A percentile compares a stretch with the other conserved stretches of the same genome.
These are phyloP conservation scores for Guaruba guarouba DNA, from an alignment of 2,113 vertebrate species.

Conservation along the genomic window DNA sequence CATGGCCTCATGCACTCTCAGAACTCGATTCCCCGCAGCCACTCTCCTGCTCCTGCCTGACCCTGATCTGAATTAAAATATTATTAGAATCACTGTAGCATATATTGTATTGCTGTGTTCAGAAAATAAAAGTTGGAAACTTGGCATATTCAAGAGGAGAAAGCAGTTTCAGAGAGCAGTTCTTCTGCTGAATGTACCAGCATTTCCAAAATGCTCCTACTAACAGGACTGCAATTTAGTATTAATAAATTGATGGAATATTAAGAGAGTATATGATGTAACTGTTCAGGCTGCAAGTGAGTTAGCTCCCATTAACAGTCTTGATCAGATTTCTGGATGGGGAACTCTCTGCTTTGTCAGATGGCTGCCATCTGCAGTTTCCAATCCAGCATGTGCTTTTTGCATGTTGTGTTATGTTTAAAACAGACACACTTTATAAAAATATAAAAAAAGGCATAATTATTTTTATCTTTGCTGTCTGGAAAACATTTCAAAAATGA, in stretches of 20 bases:
- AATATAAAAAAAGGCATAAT: not conserved
- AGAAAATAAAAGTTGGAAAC: not conserved
- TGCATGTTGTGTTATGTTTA: not conserved
- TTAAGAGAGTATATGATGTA: not conserved
- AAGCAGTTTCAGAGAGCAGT: not conserved
- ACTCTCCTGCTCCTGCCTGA: not conserved
- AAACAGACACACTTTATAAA: not conserved
- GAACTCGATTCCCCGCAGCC: conserved; percentile 24
- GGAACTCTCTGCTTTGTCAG: not conserved
- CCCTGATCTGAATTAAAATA: conserved; percentile 13
- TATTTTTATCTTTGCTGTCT: not conserved
- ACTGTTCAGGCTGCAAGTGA: not conserved
- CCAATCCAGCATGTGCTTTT: not conserved
- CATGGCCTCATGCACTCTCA: not conserved
- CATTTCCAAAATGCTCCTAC: not conserved
- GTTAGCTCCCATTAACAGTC: not conserved
- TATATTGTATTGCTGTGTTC: not conserved
- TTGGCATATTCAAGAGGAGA: not conserved
- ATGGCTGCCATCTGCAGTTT: not conserved
- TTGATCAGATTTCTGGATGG: not conserved
- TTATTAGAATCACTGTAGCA: conserved; percentile 9
- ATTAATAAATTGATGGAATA: not conserved
- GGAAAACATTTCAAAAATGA: not conserved
- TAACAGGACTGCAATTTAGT: not conserved
- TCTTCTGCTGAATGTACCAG: not conserved